These are phyloP conservation scores for Sycophila texana DNA, from an alignment of 2,888 invertebrate genomes.

Conservation along the genomic window DNA sequence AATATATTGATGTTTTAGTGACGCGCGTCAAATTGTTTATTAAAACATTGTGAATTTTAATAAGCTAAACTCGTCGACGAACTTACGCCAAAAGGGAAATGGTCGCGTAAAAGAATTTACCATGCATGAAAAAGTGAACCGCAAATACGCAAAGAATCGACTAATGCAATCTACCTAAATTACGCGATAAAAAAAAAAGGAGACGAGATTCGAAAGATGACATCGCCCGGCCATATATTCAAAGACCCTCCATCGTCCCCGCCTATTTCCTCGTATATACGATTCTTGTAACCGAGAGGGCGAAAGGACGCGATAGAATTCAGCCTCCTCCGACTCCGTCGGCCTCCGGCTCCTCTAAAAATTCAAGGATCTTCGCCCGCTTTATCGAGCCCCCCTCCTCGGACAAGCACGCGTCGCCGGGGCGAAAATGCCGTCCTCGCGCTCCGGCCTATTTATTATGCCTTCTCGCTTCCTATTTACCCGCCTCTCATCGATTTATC, in stretches of 20 bases:
- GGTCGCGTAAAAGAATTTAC: too few relatives aligned
- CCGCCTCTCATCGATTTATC: constrained; percentile 46
- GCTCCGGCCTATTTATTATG: constrained; percentile 28
- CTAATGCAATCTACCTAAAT: too few relatives aligned
- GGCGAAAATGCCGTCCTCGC: constrained; percentile 4
- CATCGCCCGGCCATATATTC: constrained; percentile 1
- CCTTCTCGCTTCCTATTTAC: constrained; percentile 33
- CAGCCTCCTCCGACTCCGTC: neutral
- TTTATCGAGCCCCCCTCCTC: constrained; percentile 15
- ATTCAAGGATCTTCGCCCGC: constrained; percentile 26
- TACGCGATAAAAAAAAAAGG: too few relatives aligned
- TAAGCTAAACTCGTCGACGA: too few relatives aligned
- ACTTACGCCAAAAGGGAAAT: too few relatives aligned
- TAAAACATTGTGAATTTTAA: too few relatives aligned
- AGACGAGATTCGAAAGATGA: too few relatives aligned
- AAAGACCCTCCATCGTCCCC: constrained; percentile 11
- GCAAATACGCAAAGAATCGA: too few relatives aligned
- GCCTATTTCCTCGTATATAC: neutral
- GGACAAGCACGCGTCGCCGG: neutral
- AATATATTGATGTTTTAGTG: too few relatives aligned
- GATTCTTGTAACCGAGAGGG: neutral
- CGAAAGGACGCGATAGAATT: neutral
- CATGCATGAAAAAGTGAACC: too few relatives aligned
- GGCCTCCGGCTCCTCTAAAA: neutral
- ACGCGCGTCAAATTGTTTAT: too few relatives aligned